Conservation (phyloP, 2,888 invertebrate genomes). For the Lepidocyrtinus sp. region DNA sequence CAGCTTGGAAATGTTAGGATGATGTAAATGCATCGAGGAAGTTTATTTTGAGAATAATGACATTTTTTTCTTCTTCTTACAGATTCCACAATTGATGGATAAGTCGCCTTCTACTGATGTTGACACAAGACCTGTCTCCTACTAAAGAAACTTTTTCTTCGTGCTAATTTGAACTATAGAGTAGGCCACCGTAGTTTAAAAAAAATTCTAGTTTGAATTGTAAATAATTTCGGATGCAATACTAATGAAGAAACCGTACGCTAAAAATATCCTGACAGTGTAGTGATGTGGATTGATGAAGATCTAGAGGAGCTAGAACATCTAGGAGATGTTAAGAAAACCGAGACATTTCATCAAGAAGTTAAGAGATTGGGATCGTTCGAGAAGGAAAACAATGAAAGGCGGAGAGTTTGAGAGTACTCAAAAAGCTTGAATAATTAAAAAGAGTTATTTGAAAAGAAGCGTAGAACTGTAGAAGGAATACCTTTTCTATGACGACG, state of each 20-base stretch:
- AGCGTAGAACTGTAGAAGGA: slow-evolving; percentile 48
- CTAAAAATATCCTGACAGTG: background rate
- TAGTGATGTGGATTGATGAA: slow-evolving; percentile 21
- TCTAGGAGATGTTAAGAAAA: too few species aligned
- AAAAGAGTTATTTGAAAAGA: background rate
- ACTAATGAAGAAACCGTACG: slow-evolving; percentile 35
- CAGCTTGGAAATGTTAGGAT: too few species aligned
- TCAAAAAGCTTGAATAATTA: background rate
- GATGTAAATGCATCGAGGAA: too few species aligned
- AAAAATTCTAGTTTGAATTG: too few species aligned
- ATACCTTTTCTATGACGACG: background rate
- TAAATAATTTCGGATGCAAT: too few species aligned
- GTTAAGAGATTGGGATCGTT: background rate
- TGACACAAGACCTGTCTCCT: slow-evolving; percentile 69
- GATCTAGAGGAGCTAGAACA: too few species aligned
- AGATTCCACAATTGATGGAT: slow-evolving; percentile 67
- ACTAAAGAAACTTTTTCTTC: too few species aligned
- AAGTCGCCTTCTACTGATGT: slow-evolving; percentile 67
- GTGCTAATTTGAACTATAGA: too few species aligned
- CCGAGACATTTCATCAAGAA: background rate
- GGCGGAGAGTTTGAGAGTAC: background rate
- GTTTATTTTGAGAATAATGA: too few species aligned
- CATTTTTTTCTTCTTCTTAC: slow-evolving; percentile 31
- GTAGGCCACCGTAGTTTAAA: too few species aligned
- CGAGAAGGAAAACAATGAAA: background rate